Conservation (phyloP, 2,888 invertebrate genomes). For the Mallateleia sp. region DNA sequence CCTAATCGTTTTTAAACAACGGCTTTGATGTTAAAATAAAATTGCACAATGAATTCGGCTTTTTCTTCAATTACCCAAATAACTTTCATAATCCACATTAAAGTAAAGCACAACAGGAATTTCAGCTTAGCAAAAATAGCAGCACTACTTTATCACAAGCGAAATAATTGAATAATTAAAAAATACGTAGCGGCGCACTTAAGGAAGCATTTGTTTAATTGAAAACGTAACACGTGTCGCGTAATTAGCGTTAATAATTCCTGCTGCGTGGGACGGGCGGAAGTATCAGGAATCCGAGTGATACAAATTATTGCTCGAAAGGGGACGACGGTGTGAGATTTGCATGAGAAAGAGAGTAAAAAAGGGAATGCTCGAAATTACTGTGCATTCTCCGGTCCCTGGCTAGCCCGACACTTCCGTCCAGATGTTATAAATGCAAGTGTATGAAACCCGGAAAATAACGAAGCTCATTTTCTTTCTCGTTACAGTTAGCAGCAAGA, state of each 20-base stretch:
- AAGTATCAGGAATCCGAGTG: slow-evolving; percentile 53
- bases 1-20: slow-evolving; percentile 32
- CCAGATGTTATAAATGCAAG: slow-evolving; percentile 76
- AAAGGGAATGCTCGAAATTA: slow-evolving; percentile 69
- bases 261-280: background rate
- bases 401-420: slow-evolving; percentile 73
- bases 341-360: slow-evolving; percentile 69
- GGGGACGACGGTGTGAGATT: slow-evolving; percentile 58
- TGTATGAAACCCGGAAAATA: slow-evolving; percentile 77
- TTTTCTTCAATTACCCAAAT: slow-evolving; percentile 6
- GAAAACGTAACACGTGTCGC: slow-evolving; percentile 57
- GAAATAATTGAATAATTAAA: slow-evolving; percentile 42
- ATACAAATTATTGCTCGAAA: slow-evolving; percentile 56
- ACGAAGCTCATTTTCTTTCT: slow-evolving; percentile 79
- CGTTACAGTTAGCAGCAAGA: slow-evolving; percentile 78
- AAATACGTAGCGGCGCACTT: slow-evolving; percentile 44
- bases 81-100: slow-evolving; percentile 11
- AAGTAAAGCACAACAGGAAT: background rate
- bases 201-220: slow-evolving; percentile 52
- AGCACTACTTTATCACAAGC: background rate
- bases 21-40: slow-evolving; percentile 7
- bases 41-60: background rate
- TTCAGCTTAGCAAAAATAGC: background rate
- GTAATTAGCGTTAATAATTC: slow-evolving; percentile 65
- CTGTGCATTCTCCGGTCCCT: slow-evolving; percentile 66